Evolutionary conservation across 2,888 invertebrate genomes (phyloP).

Genomic region (Prosopocoilus inquinatus): DNA sequence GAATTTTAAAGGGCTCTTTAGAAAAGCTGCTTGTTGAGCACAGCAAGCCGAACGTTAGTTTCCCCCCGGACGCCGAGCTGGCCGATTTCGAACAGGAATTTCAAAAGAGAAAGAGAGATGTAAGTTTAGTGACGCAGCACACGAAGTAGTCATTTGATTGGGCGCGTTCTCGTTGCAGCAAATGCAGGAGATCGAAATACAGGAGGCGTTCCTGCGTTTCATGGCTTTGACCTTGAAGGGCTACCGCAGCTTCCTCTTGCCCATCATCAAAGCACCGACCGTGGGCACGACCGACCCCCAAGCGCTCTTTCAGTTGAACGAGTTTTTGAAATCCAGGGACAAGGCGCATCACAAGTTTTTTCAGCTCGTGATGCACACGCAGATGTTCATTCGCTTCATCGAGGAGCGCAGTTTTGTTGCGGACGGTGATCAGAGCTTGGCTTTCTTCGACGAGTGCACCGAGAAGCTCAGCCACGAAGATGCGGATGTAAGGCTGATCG

Average conservation of each 20-base stretch:
- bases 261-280: constrained; percentile 91
- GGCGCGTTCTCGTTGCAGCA: constrained; percentile 55
- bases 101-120: constrained; percentile 76
- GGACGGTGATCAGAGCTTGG: constrained; percentile 94
- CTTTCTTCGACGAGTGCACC: constrained; percentile 96
- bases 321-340: constrained; percentile 85
- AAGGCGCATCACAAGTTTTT: constrained; percentile 89
- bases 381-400: constrained; percentile 97
- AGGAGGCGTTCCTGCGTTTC: constrained; percentile 95
- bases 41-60: constrained; percentile 42
- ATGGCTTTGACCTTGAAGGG: constrained; percentile 92
- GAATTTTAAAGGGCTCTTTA: constrained; percentile 75
- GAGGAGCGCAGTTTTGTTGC: constrained; percentile 98
- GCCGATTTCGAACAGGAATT: constrained; percentile 74
- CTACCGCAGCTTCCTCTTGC: constrained; percentile 82
- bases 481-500: constrained; percentile 66
- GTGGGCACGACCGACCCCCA: constrained; percentile 93
- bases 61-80: constrained; percentile 9
- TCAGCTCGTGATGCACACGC: constrained; percentile 84
- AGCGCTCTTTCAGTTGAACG: constrained; percentile 90
- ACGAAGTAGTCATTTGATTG: neutral
- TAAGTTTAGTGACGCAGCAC: constrained; percentile 41
- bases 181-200: constrained; percentile 88
- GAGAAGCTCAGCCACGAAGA: constrained; percentile 69
- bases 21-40: constrained; percentile 71